phyloP scores from a whole-genome alignment of 2,888 invertebrate species.

The Monochamus alternatus region DNA sequence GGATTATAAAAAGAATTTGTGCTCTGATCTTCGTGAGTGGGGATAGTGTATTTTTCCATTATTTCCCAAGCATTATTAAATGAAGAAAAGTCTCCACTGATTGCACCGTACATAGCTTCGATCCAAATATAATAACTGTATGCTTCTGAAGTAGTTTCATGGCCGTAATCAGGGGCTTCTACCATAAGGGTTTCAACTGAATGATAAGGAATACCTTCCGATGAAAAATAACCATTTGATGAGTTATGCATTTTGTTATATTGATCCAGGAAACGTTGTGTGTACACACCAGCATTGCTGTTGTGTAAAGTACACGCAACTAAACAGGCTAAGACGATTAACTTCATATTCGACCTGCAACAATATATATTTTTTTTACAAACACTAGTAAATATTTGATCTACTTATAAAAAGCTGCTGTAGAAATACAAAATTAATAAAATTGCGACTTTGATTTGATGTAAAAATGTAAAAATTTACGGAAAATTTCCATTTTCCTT shows the following conservation, averaged over 20 bases:
- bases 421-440: too few relatives aligned
- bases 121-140: constrained; percentile 56
- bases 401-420: too few relatives aligned
- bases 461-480: too few relatives aligned
- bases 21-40: constrained; percentile 49
- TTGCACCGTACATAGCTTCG: constrained; percentile 55
- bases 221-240: constrained; percentile 55
- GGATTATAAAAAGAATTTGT: constrained; percentile 52
- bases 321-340: constrained; percentile 27
- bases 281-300: constrained; percentile 49
- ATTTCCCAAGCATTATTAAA: constrained; percentile 55
- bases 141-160: constrained; percentile 58
- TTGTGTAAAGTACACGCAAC: constrained; percentile 44
- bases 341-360: background rate
- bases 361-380: too few relatives aligned
- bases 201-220: constrained; percentile 56
- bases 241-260: constrained; percentile 53
- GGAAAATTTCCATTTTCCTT: too few relatives aligned
- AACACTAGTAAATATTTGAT: too few relatives aligned
- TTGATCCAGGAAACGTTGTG: constrained; percentile 53
- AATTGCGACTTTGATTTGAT: too few relatives aligned
- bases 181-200: constrained; percentile 56
- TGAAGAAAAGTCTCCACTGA: constrained; percentile 52
- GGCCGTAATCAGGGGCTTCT: constrained; percentile 36
- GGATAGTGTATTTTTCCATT: constrained; percentile 55